Conservation (phyloP, 2,888 invertebrate genomes). For the Lycophotia porphyrea region DNA sequence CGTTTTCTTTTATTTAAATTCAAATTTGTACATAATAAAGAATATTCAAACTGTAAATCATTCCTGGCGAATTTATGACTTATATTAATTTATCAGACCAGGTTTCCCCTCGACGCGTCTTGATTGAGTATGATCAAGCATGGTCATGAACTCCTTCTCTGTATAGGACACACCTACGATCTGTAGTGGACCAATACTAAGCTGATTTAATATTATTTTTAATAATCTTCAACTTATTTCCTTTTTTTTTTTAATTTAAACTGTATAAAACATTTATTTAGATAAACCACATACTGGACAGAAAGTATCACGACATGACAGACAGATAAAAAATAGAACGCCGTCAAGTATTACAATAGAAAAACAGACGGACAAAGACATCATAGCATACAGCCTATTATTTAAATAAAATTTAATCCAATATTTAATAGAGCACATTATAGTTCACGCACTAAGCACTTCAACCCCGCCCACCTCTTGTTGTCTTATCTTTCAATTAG, state of each 20-base stretch:
- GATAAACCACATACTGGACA: too few relatives aligned
- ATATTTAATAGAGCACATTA: background rate
- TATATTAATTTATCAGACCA: background rate
- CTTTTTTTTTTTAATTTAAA: too few relatives aligned
- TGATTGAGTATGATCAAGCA: background rate
- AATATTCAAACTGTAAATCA: background rate
- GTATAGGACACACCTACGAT: too few relatives aligned
- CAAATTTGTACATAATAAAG: background rate
- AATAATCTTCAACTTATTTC: background rate
- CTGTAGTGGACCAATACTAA: too few relatives aligned
- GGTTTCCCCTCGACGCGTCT: background rate
- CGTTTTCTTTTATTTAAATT: too few relatives aligned
- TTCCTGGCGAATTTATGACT: background rate
- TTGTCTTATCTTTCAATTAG: slow-evolving; percentile 56
- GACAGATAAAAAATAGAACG: too few relatives aligned
- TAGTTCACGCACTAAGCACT: slow-evolving; percentile 35
- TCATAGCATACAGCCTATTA: too few relatives aligned
- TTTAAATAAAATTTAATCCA: too few relatives aligned
- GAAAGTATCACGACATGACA: too few relatives aligned
- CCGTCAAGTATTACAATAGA: too few relatives aligned
- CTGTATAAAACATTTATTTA: too few relatives aligned
- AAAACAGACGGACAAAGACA: too few relatives aligned
- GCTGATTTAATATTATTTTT: background rate
- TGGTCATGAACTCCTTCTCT: background rate
- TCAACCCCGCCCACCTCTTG: slow-evolving; percentile 30